These are phyloP conservation scores for Thalassarche chlororhynchos DNA, from an alignment of 2,113 vertebrate species.

Conservation along the genomic window DNA sequence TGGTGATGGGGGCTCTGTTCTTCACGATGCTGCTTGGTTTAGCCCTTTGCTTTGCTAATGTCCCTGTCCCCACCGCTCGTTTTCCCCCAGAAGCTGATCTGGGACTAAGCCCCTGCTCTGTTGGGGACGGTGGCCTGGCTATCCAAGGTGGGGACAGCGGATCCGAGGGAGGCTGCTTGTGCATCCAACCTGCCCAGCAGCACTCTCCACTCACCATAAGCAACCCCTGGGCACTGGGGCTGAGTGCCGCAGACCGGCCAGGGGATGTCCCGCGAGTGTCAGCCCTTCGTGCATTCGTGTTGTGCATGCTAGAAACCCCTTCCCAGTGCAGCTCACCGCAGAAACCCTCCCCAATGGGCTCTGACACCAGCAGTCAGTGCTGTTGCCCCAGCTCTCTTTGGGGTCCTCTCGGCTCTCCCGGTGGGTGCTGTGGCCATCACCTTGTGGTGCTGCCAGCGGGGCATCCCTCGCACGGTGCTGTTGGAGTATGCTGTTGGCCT, in stretches of 20 bases:
- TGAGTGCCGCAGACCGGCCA: fast-evolving
- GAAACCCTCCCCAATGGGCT: background rate
- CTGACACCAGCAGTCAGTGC: background rate
- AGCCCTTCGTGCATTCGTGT: fast-evolving
- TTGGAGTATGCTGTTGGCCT: background rate
- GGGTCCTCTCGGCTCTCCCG: background rate
- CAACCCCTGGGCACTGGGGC: background rate
- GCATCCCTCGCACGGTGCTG: fast-evolving
- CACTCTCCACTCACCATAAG: background rate
- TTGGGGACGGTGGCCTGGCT: background rate
- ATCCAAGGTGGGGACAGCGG: no score
- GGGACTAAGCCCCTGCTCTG: background rate
- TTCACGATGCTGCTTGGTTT: background rate
- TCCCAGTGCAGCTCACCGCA: fast-evolving
- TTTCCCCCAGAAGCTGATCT: background rate
- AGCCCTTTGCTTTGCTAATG: background rate
- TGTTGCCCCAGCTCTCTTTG: background rate
- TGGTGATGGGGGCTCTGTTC: background rate
- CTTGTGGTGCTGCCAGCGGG: background rate
- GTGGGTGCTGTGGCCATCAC: background rate
- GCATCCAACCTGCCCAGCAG: background rate
- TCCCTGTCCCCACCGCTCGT: fast-evolving
- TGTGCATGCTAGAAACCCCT: background rate
- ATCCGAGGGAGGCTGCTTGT: background rate
- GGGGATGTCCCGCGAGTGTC: background rate